phyloP scores from a whole-genome alignment of 2,113 vertebrate species.

The Phaetusa simplex region DNA sequence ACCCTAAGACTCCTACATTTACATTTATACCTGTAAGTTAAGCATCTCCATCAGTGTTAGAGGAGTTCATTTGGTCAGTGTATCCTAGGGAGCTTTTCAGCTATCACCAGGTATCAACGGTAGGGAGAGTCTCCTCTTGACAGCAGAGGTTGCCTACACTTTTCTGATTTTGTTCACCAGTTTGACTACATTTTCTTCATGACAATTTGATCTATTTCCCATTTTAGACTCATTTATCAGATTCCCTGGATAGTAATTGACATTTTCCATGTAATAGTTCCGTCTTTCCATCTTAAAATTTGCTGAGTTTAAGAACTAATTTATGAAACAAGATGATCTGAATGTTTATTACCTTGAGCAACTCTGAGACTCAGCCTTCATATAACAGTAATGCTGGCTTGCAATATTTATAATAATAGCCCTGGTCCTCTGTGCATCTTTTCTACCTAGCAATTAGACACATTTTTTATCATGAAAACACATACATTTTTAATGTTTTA shows the following conservation, averaged over 20 bases:
- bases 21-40: not conserved
- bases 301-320: not conserved
- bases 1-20: not conserved
- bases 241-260: not conserved
- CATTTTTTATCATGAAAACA: not conserved
- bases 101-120: fast-evolving
- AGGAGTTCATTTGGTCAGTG: not conserved
- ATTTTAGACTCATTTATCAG: not conserved
- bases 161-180: not conserved
- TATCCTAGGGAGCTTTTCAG: not conserved
- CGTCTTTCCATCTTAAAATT: not conserved
- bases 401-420: not conserved
- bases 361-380: not conserved
- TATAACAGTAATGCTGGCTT: not conserved
- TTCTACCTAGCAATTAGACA: not conserved
- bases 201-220: not conserved
- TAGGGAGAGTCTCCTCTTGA: not conserved
- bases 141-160: fast-evolving
- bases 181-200: not conserved
- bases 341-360: not conserved
- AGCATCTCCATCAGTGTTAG: not conserved
- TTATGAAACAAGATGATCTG: not conserved
- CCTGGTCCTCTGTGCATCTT: not conserved
- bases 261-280: not conserved
- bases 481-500: not conserved